Conservation (phyloP, 2,797 vertebrate genomes). For the Muraenolepis orangiensis region DNA sequence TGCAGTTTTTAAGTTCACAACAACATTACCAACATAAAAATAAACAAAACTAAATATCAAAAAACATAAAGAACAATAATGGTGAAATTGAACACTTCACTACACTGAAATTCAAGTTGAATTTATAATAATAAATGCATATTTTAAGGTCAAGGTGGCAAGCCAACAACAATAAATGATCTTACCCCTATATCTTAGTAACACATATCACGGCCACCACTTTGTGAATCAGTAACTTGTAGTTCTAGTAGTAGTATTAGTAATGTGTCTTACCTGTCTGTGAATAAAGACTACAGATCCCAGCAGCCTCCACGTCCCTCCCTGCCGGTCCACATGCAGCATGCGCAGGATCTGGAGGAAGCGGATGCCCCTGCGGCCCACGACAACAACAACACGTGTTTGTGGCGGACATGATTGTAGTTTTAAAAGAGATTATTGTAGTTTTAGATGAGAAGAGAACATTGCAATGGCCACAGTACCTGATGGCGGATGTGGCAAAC, state of each 20-base stretch:
- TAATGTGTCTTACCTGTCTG: constrained; percentile 75
- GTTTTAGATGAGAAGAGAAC: neutral
- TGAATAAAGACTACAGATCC: constrained; percentile 91
- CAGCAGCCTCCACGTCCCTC: constrained; percentile 87
- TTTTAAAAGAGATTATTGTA: neutral
- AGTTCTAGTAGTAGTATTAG: neutral
- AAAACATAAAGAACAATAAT: too few species aligned
- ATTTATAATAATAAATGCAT: neutral
- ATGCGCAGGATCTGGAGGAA: constrained; percentile 90
- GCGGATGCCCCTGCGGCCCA: constrained; percentile 78
- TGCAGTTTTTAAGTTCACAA: too few species aligned
- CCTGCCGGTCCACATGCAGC: constrained; percentile 89
- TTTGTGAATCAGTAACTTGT: too few species aligned
- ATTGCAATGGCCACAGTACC: constrained; percentile 60
- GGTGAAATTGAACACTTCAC: neutral
- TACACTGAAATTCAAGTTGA: neutral
- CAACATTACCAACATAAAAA: too few species aligned
- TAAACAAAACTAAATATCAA: too few species aligned
- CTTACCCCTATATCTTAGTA: too few species aligned
- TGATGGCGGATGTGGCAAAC: constrained; percentile 89
- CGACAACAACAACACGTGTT: neutral
- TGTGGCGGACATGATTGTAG: neutral
- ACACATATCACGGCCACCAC: too few species aligned
- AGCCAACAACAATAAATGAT: too few species aligned
- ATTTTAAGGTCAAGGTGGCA: neutral